Conservation (phyloP, 1,140 invertebrate species). For the Drosophila arawakana region DNA sequence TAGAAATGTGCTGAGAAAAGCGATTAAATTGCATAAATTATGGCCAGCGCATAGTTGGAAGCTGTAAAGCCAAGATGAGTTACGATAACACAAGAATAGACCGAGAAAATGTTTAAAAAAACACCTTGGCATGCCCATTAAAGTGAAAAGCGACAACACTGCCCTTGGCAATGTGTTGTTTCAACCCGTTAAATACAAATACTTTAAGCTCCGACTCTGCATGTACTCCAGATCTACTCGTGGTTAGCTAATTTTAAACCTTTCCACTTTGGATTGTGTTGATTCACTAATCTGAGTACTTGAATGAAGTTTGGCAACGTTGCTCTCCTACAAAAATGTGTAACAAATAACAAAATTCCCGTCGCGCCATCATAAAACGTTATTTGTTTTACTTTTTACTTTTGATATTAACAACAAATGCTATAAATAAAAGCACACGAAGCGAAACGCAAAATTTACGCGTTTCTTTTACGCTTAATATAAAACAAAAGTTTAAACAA, state of each 20-base stretch:
- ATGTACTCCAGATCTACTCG: no score
- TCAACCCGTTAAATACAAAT: neutral
- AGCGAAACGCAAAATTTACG: slow-evolving; percentile 23
- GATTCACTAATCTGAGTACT: neutral
- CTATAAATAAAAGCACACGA: slow-evolving; percentile 27
- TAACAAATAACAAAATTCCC: slow-evolving; percentile 1
- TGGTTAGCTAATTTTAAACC: neutral
- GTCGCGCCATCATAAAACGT: slow-evolving; percentile 15
- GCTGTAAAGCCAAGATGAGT: slow-evolving; percentile 61
- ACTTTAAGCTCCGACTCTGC: neutral
- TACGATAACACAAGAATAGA: slow-evolving; percentile 54
- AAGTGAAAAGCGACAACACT: slow-evolving; percentile 31
- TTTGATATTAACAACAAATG: neutral
- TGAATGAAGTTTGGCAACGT: slow-evolving; percentile 31
- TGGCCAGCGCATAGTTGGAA: slow-evolving; percentile 52
- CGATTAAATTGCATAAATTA: slow-evolving; percentile 74
- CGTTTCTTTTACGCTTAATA: slow-evolving; percentile 31
- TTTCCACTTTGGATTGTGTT: neutral
- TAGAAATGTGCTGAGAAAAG: slow-evolving; percentile 53
- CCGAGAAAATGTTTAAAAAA: slow-evolving; percentile 2
- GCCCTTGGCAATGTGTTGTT: neutral
- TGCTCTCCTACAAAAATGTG: neutral
- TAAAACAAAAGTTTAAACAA: slow-evolving; percentile 10
- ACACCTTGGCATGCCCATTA: slow-evolving; percentile 5
- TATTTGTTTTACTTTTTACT: neutral